Conservation (phyloP, 1,140 invertebrate genomes). For the Latrodectus geometricus region DNA sequence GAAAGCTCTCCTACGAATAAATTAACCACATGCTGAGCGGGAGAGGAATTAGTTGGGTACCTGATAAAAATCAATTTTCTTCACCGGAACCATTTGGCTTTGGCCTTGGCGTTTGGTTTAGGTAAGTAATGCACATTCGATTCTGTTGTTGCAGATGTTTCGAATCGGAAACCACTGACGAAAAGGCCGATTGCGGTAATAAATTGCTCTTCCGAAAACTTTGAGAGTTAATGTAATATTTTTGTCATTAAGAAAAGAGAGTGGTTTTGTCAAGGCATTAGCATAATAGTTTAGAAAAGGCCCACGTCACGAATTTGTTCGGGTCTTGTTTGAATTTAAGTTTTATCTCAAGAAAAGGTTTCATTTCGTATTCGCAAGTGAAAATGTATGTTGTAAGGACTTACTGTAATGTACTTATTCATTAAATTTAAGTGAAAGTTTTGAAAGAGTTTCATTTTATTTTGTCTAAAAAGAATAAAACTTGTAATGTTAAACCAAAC, state of each 20-base stretch:
- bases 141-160: conserved; percentile 31
- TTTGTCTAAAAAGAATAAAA: neutral
- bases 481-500: neutral
- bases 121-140: conserved; percentile 29
- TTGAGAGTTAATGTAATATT: conserved; percentile 7
- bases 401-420: neutral
- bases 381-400: neutral
- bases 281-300: neutral
- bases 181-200: neutral
- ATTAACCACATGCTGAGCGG: conserved; percentile 15
- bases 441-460: neutral
- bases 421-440: neutral
- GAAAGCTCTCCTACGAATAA: neutral
- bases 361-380: neutral
- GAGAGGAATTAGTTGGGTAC: neutral
- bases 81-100: neutral
- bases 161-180: conserved; percentile 14
- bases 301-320: neutral
- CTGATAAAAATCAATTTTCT: conserved; percentile 34
- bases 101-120: too few relatives aligned
- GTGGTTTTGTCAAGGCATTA: neutral
- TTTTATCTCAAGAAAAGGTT: neutral
- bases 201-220: conserved; percentile 24
- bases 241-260: conserved; percentile 12
- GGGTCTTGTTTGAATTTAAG: neutral